Base-by-base conservation (phyloP, 2,113 vertebrate genomes). In the Leiothrix lutea region DNA sequence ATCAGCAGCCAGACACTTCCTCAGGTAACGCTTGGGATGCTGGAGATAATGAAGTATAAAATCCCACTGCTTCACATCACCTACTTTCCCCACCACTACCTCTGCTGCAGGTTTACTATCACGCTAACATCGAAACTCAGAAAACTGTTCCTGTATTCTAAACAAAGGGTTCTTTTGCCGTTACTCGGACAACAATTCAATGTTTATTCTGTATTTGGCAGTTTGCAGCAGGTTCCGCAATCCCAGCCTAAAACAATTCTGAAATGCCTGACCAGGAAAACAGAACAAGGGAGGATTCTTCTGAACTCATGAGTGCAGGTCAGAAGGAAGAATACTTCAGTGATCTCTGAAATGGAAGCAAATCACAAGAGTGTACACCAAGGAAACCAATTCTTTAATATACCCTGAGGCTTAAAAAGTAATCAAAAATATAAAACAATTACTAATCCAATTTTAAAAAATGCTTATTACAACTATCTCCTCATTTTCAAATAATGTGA, bases 1-100 rank as follows among this genome's bases (percentile, higher is more conserved):
- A 95, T 54, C 78, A 81, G 81, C 71, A 93, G 74, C 38, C 73
- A 91, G 77, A 23, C 72, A 73, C 78, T 83, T 94, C 93, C 87
- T 87, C 71, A 62, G 54, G 67, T 81, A 84, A 60, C 1, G 0
- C 57, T n/a, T 58, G 24, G 66, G 54, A 95, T 40, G 42, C 1
- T 42, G 38, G 33, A 94, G 88, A 93, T 80, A 96, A 87, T 9
- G 47, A 71, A 69, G 18, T 35, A 77, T 58, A 95, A 95, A 89
- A 94, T 62, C 35, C 36, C 66, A 72, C 42, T 70, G 81, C 57
- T 70, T 65, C 64, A 80, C 51, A 58, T 58, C 81, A 86, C 36
- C 65, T 61, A 4, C 61, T n/a, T 81, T 65, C 70, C 78, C 26
- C 42, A 51, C 5, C 25, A 50, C 61, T 40, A 58, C 64, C 48